A percentile compares a stretch with the other conserved stretches of the same genome.
Evolutionary conservation across 2,797 vertebrate species (phyloP).

Genomic region (Glyptemys insculpta): DNA sequence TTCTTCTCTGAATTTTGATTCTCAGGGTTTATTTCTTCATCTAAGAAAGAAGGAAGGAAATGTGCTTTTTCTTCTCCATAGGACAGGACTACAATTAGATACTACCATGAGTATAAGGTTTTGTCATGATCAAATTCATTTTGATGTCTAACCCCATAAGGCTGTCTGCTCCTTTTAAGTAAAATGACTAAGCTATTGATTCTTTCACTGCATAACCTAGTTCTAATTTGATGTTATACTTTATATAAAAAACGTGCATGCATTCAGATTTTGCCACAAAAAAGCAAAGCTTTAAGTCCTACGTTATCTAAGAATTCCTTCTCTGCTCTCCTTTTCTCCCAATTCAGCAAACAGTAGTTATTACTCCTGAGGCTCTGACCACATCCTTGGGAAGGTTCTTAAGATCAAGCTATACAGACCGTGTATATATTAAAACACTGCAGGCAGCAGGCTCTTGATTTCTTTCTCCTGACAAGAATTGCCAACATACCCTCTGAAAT

Average conservation of each 20-base stretch:
- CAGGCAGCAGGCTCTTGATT: conserved; percentile 75
- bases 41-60: conserved; percentile 65
- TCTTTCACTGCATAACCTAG: conserved; percentile 75
- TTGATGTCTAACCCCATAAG: conserved; percentile 73
- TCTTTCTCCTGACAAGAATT: conserved; percentile 48
- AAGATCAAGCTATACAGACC: conserved; percentile 65
- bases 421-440: conserved; percentile 64
- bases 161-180: conserved; percentile 75
- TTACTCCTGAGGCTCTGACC: conserved; percentile 71
- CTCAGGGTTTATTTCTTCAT: conserved; percentile 68
- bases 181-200: conserved; percentile 83
- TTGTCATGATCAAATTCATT: conserved; percentile 66
- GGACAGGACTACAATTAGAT: conserved; percentile 60
- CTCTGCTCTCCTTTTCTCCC: conserved; percentile 61
- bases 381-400: conserved; percentile 73
- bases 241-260: conserved; percentile 69
- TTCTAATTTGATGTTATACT: conserved; percentile 66
- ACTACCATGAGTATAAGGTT: conserved; percentile 60
- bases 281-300: conserved; percentile 75
- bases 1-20: conserved; percentile 68
- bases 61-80: conserved; percentile 70
- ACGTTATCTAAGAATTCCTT: conserved; percentile 80
- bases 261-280: conserved; percentile 57
- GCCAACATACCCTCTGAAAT: conserved; percentile 66
- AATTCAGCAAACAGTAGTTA: conserved; percentile 72